Conservation (phyloP, 2,888 invertebrate species). For the Entomobrya multifasciata region DNA sequence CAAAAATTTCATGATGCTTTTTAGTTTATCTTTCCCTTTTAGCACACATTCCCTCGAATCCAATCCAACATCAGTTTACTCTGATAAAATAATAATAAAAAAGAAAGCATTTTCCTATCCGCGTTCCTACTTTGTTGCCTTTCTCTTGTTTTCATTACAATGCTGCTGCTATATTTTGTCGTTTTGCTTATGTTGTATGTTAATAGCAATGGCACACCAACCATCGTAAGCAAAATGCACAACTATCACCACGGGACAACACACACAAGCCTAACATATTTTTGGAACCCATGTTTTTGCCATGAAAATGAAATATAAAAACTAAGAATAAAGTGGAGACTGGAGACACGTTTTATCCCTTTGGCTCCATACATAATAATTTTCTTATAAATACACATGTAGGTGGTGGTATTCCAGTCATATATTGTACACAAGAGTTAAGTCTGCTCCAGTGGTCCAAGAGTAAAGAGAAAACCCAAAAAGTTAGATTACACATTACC, state of each 20-base stretch:
- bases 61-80: background rate
- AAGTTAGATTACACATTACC: conserved; percentile 5
- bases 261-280: background rate
- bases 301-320: too few species aligned
- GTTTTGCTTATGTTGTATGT: too few species aligned
- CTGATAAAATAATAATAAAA: conserved; percentile 28
- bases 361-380: background rate
- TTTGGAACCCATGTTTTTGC: too few species aligned
- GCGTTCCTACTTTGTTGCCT: conserved; percentile 2
- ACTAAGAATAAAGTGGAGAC: too few species aligned
- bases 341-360: background rate
- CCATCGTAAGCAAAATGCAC: background rate
- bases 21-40: background rate
- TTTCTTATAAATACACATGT: background rate
- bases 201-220: too few species aligned
- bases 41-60: background rate
- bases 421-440: too few species aligned
- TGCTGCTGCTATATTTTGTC: background rate
- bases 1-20: conserved; percentile 39
- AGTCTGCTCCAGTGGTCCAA: conserved; percentile 7
- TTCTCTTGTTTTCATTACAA: background rate
- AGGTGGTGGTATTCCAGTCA: too few species aligned
- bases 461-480: conserved; percentile 8
- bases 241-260: background rate
- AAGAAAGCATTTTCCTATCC: background rate